phyloP scores from a whole-genome alignment of 2,113 vertebrate species.

The Phrynocephalus versicolor region DNA sequence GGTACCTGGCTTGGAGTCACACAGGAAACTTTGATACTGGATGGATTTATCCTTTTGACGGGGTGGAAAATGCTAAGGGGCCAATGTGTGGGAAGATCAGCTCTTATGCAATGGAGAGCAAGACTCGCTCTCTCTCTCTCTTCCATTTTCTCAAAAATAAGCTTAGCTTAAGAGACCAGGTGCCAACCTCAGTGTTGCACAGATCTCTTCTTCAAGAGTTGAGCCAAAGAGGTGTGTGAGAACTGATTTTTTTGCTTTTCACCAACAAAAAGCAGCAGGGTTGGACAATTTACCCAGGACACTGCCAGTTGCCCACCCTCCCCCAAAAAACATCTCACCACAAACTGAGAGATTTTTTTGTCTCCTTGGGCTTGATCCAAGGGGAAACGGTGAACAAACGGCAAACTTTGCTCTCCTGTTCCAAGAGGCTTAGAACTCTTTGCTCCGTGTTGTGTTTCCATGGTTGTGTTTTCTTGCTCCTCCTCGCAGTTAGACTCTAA shows the following conservation, averaged over 20 bases:
- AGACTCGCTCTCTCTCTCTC: background rate
- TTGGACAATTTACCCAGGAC: background rate
- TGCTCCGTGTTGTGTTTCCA: background rate
- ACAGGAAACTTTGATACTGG: background rate
- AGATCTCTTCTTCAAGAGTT: background rate
- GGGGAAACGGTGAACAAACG: background rate
- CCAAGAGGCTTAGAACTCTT: background rate
- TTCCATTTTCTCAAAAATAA: too few species aligned
- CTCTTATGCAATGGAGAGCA: background rate
- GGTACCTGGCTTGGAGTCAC: background rate
- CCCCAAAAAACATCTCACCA: too few species aligned
- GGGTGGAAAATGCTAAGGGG: background rate
- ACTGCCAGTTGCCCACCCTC: too few species aligned
- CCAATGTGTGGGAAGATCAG: background rate
- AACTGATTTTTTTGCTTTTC: background rate
- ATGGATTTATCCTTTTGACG: background rate
- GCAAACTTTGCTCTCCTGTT: background rate
- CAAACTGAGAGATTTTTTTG: too few species aligned
- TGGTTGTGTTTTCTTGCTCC: background rate
- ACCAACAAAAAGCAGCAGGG: background rate
- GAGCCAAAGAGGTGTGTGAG: too few species aligned
- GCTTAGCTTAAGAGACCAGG: background rate
- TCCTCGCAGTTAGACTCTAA: background rate
- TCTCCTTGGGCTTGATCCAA: too few species aligned
- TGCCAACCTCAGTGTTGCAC: background rate